Percentiles rank a stretch among this genome's conserved stretches.
Evolutionary conservation across 2,797 vertebrate species (phyloP).

Genomic region (Telmatherina bonti): DNA sequence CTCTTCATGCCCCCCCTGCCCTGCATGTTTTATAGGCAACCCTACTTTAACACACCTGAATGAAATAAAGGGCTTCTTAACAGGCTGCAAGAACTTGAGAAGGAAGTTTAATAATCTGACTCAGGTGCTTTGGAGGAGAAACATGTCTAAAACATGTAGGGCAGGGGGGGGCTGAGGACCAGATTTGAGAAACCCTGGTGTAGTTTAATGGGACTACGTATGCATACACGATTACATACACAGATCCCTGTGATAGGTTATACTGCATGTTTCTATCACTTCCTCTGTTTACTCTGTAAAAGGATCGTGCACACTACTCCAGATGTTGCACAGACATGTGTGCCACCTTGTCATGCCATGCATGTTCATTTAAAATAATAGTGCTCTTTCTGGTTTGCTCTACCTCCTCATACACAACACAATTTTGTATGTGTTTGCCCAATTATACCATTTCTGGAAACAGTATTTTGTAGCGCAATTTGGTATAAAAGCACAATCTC

Average conservation of each 20-base stretch:
- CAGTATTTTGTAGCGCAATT: slow-evolving; percentile 4
- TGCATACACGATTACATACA: no score
- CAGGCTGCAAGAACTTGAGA: no score
- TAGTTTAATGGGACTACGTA: slow-evolving; percentile 19
- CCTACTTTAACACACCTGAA: no score
- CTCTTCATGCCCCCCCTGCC: no score
- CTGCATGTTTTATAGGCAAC: no score
- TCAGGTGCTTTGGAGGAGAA: no score
- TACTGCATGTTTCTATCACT: slow-evolving; percentile 46
- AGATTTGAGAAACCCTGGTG: no score
- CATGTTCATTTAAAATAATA: slow-evolving; percentile 49
- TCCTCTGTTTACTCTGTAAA: slow-evolving; percentile 41
- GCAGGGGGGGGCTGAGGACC: no score
- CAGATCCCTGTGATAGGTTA: slow-evolving; percentile 35
- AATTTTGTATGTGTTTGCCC: slow-evolving; percentile 1
- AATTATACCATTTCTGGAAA: slow-evolving; percentile 1
- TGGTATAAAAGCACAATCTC: slow-evolving; percentile 16
- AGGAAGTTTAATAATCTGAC: no score
- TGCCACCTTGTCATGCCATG: slow-evolving; percentile 54
- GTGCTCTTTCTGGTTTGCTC: slow-evolving; percentile 9
- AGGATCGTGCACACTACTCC: slow-evolving; percentile 65
- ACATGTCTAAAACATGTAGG: no score
- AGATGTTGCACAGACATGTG: slow-evolving; percentile 66
- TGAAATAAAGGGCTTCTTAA: no score
- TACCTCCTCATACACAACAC: neutral